These are phyloP conservation scores for Drosophila subsilvestris DNA, from an alignment of 2,888 invertebrate species.

Conservation along the genomic window DNA sequence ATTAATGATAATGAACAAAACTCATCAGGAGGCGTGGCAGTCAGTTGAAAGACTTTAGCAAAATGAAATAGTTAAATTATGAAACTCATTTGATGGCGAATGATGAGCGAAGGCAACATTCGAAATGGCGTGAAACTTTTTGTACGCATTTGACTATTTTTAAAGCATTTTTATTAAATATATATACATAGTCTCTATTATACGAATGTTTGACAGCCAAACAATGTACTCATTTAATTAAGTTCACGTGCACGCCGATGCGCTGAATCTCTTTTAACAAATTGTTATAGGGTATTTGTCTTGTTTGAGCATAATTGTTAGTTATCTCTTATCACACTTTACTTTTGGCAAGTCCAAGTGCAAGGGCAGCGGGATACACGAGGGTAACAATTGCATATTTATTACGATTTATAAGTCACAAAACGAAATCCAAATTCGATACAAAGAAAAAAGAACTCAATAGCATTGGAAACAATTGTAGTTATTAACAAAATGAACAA, in stretches of 20 bases:
- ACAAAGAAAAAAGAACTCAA: slow-evolving; percentile 20
- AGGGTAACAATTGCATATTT: slow-evolving; percentile 39
- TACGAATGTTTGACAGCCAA: slow-evolving; percentile 61
- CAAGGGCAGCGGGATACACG: slow-evolving; percentile 18
- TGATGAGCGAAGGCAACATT: slow-evolving; percentile 35
- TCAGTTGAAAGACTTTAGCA: slow-evolving; percentile 40
- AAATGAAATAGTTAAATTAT: slow-evolving; percentile 55
- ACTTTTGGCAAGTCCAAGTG: slow-evolving; percentile 53
- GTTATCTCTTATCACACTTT: slow-evolving; percentile 45
- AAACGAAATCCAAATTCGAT: slow-evolving; percentile 9
- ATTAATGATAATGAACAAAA: slow-evolving; percentile 32
- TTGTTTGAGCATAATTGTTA: slow-evolving; percentile 71
- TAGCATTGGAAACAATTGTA: slow-evolving; percentile 20
- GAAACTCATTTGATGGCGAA: slow-evolving; percentile 39
- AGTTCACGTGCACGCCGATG: slow-evolving; percentile 41
- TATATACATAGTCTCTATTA: slow-evolving; percentile 57
- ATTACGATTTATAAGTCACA: slow-evolving; percentile 20
- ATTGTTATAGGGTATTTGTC: slow-evolving; percentile 65
- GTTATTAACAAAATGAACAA: slow-evolving; percentile 31
- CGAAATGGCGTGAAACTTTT: slow-evolving; percentile 71
- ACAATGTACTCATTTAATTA: slow-evolving; percentile 63
- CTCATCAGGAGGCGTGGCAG: slow-evolving; percentile 33
- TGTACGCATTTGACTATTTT: slow-evolving; percentile 79
- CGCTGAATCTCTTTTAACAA: slow-evolving; percentile 62
- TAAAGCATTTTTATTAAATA: slow-evolving; percentile 73